Evolutionary conservation across 2,113 vertebrate species (phyloP).

Genomic region (Podocnemis expansa): DNA sequence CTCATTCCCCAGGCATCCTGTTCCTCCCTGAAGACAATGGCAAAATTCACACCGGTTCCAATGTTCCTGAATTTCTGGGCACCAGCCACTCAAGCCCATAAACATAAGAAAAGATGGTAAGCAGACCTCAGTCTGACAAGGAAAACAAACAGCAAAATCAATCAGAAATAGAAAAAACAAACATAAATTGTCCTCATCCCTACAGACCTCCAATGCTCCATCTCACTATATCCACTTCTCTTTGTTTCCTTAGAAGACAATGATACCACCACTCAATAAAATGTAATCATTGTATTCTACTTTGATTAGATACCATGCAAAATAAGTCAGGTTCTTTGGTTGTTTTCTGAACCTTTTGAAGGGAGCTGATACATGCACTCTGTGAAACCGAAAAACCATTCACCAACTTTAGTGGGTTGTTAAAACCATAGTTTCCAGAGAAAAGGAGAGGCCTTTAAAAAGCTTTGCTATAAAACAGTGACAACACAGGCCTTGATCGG

Average conservation of each 20-base stretch:
- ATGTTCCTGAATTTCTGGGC: neutral
- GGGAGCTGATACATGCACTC: neutral
- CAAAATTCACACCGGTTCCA: neutral
- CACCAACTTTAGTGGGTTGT: neutral
- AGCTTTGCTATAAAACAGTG: neutral
- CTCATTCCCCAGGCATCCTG: neutral
- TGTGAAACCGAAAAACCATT: neutral
- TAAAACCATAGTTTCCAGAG: neutral
- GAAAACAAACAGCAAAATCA: neutral
- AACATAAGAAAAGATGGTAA: neutral
- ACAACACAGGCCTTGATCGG: neutral
- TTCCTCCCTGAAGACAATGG: neutral
- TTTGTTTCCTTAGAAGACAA: neutral
- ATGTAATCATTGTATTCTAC: fast-evolving
- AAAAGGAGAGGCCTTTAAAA: neutral
- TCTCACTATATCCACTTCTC: neutral
- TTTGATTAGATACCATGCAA: neutral
- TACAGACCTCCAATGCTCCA: neutral
- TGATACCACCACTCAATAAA: fast-evolving
- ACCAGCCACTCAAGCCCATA: neutral
- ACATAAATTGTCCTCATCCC: neutral
- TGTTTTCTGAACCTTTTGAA: neutral
- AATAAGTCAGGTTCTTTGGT: neutral
- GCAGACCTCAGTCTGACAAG: neutral
- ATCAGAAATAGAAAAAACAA: neutral